A percentile compares a stretch with the other conserved stretches of the same genome.
Evolutionary conservation across 2,113 vertebrate species (phyloP).

Genomic region (Gambusia holbrooki): DNA sequence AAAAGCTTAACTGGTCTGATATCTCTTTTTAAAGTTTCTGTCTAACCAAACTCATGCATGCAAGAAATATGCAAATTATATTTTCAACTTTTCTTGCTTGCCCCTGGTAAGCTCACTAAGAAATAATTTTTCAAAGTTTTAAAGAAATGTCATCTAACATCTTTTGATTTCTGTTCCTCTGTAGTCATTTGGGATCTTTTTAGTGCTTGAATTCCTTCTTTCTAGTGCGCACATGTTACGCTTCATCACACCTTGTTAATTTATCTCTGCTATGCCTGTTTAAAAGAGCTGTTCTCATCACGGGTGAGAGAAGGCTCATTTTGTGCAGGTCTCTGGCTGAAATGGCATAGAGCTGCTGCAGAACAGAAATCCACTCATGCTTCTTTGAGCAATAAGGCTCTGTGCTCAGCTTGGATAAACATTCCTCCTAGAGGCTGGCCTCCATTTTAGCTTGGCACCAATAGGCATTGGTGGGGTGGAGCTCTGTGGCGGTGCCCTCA

Average conservation of each 20-base stretch:
- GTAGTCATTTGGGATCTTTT: conserved; percentile 35
- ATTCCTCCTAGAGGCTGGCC: conserved; percentile 66
- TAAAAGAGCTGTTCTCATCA: conserved; percentile 61
- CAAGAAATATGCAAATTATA: neutral
- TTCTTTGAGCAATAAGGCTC: conserved; percentile 56
- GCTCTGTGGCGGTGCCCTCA: conserved; percentile 44
- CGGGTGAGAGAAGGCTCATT: conserved; percentile 25
- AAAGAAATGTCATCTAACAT: neutral
- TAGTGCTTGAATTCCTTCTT: conserved; percentile 38
- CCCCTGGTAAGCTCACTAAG: neutral
- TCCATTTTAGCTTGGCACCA: conserved; percentile 68
- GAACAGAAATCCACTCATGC: conserved; percentile 50
- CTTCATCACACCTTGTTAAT: conserved; percentile 56
- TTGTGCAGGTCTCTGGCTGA: conserved; percentile 54
- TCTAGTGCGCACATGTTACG: conserved; percentile 44
- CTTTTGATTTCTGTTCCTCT: neutral
- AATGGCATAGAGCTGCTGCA: conserved; percentile 50
- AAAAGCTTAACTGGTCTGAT: too few relatives aligned
- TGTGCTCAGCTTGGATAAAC: conserved; percentile 70
- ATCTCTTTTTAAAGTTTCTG: neutral
- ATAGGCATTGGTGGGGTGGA: conserved; percentile 41
- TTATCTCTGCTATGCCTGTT: conserved; percentile 51
- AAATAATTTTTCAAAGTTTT: neutral
- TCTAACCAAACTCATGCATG: neutral
- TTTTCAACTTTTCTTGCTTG: neutral